Conservation (phyloP, 2,797 vertebrate genomes). For the Danio jaintianensis region DNA sequence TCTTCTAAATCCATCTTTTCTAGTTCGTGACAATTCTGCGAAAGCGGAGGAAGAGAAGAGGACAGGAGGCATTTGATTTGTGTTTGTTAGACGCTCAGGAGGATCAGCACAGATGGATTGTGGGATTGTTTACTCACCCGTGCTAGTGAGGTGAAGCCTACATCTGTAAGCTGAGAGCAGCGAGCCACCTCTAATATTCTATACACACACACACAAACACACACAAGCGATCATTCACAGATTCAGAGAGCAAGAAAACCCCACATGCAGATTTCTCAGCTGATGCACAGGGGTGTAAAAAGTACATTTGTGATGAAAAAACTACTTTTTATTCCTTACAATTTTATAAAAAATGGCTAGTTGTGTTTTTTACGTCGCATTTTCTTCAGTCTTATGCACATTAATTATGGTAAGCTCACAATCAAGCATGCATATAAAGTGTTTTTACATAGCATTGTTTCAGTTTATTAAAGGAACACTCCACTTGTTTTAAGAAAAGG, state of each 20-base stretch:
- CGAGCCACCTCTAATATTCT: slow-evolving; percentile 98
- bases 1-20: slow-evolving; percentile 99
- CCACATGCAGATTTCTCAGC: background rate
- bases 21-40: slow-evolving; percentile 95
- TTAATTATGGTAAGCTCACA: too few species aligned
- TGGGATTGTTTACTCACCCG: slow-evolving; percentile 82
- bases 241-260: background rate
- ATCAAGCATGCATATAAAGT: too few species aligned
- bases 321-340: too few species aligned
- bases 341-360: too few species aligned
- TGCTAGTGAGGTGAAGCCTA: slow-evolving; percentile 95
- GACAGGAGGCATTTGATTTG: background rate
- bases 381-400: too few species aligned
- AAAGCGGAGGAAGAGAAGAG: background rate
- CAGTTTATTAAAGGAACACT: too few species aligned
- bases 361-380: too few species aligned
- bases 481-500: too few species aligned
- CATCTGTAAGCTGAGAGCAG: slow-evolving; percentile 96
- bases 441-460: too few species aligned
- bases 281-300: too few species aligned
- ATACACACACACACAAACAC: slow-evolving; percentile 45
- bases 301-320: too few species aligned
- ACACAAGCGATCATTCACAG: background rate
- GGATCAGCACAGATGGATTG: background rate
- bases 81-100: background rate